Base-by-base conservation (phyloP, 1,140 invertebrate species). In the Sarcophaga peregrina region DNA sequence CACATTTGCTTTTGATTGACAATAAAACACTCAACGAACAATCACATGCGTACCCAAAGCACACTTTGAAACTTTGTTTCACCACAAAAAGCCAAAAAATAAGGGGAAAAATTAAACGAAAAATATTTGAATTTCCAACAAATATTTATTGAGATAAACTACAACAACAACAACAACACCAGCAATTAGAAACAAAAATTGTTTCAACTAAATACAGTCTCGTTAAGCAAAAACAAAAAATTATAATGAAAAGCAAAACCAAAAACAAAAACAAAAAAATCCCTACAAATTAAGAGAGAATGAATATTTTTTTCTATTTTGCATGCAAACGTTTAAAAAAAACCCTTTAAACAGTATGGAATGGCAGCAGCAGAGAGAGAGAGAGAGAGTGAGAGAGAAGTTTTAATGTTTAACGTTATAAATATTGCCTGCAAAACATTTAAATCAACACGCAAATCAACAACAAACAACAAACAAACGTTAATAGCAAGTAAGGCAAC, bases 131-230 rank as follows among this genome's bases (percentile, higher is more conserved):
- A 37, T 37, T 37, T 37, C 25, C 25, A 37, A 4, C 25, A 37
- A 37, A 37, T 37, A 37, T 37, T 37, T 37, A 37, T 37, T 37
- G 25, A 37, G 25, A 37, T 37, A 37, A 37, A 37, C 25, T 37
- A 37, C 25, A 37, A 37, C 25, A 37, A 37, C 25, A 37, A 37
- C 25, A 37, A 37, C 25, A 37, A 37, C 25, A 37, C 1, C 25
- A 37, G 25, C 25, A 37, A 37, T 37, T 37, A 37, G 25, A 37
- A 37, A 37, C 25, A 37, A 37, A 37, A 37, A 37, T 37, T 37
- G 25, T 37, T 37, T 37, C 25, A 37, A 86, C 87, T 89, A 89
- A 89, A 89, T 89, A 89, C 87, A 89, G 87, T 87, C 87, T 89
- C 85, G 87, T 89, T 89, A 89, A 37, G 25, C 87, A 87, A 82